phyloP scores from a whole-genome alignment of 1,140 invertebrate species.

The Brachionus rubens region DNA sequence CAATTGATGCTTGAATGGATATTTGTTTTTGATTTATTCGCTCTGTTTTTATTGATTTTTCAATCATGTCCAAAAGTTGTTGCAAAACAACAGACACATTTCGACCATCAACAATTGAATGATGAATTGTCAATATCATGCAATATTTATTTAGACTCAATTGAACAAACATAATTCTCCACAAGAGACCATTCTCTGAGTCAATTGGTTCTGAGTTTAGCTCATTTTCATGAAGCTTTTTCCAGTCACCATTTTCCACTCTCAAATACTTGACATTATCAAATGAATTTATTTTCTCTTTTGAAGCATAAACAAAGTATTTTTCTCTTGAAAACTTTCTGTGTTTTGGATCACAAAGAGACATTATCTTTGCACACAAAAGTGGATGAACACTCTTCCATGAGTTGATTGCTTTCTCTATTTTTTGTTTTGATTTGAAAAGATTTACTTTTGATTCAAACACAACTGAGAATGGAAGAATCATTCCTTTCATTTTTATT shows the following conservation, averaged over 20 bases:
- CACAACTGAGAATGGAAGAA: neutral
- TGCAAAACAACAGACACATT: constrained; percentile 16
- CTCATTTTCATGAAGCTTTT: neutral
- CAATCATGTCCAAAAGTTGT: constrained; percentile 1
- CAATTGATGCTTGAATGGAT: neutral
- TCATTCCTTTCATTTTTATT: neutral
- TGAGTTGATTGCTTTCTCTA: neutral
- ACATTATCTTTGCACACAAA: constrained; percentile 6
- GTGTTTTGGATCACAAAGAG: neutral
- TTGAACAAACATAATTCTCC: constrained; percentile 1
- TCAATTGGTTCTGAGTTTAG: neutral
- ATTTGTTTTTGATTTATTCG: neutral
- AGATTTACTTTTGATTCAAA: constrained; percentile 15
- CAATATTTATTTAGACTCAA: neutral
- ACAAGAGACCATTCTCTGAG: neutral
- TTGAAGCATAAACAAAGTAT: constrained; percentile 28
- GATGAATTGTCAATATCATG: constrained; percentile 5
- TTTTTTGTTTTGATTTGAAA: neutral
- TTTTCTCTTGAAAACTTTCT: neutral
- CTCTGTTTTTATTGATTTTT: constrained; percentile 1
- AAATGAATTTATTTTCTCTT: neutral
- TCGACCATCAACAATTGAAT: constrained; percentile 17
- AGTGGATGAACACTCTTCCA: constrained; percentile 24
- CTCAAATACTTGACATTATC: neutral
- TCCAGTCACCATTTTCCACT: neutral